phyloP scores from a whole-genome alignment of 2,113 vertebrate species.

The Grantiella picta region DNA sequence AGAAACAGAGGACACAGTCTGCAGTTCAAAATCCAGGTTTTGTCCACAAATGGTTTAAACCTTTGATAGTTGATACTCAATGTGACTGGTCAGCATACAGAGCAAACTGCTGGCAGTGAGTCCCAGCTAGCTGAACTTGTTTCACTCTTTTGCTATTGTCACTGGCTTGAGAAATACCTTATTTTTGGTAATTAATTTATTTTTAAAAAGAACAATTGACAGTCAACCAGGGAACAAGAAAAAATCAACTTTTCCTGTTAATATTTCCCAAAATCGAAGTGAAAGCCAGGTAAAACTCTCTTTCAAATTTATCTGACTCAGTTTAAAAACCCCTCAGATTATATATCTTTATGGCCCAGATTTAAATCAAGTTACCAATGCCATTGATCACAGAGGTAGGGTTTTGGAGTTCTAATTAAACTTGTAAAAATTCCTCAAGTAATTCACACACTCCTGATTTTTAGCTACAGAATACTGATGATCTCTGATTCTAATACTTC shows the following conservation, averaged over 20 bases:
- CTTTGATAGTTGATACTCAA: background rate
- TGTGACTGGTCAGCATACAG: background rate
- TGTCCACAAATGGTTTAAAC: background rate
- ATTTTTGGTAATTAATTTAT: constrained; percentile 3
- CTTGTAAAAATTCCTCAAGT: background rate
- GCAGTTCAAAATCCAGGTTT: background rate
- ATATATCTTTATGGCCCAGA: background rate
- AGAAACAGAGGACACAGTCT: background rate
- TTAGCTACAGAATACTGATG: background rate
- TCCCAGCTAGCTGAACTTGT: background rate
- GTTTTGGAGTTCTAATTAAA: background rate
- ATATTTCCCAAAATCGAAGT: background rate
- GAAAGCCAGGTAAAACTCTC: background rate
- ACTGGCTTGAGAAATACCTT: background rate
- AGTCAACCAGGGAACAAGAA: background rate
- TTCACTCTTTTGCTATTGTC: background rate
- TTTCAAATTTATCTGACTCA: background rate
- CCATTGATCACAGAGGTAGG: background rate
- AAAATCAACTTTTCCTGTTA: background rate
- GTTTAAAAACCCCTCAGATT: background rate
- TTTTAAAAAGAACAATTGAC: constrained; percentile 4
- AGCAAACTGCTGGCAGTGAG: background rate
- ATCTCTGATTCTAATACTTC: background rate
- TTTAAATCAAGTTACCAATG: background rate
- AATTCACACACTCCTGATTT: background rate